Base-by-base conservation (phyloP, 2,888 invertebrate species). In the Julus scandinavius region DNA sequence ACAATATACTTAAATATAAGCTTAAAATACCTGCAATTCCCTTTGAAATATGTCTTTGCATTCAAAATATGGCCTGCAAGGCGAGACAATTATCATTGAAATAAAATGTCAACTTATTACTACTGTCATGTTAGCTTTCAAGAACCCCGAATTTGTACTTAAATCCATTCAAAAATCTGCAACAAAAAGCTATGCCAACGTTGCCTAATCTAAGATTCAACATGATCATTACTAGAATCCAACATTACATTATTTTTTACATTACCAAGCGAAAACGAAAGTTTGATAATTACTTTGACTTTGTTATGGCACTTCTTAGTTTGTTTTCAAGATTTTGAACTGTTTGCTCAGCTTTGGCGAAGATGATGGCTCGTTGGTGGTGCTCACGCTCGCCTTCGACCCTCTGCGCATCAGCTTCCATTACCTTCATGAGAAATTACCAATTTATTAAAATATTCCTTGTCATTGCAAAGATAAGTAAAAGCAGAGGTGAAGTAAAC, bases 341-440 rank as follows among this genome's bases (percentile, higher is more conserved):
- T 94, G 95, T 96, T 91, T 95, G 95, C 92, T 97, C 97, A 17
- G 97, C 95, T 29, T 95, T 94, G 90, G 96, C 96, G 92, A 96
- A 98, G 1, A 95, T 93, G n/a, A 94, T 94, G 0, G 97, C 96
- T 91, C 95, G 95, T 91, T 94, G 94, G 91, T 96, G 96, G 92
- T 98, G 98, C 91, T 97, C 97, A 11, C 96, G 94, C 89, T 97
- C 97, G 91, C 96, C 96, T 91, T 96, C 96, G 7, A 97, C 95
- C 92, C 97, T 98, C 91, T 97, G 95, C 91, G 95, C 96, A 92
- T 98, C 98, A 0, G 98, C 98, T 91, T 98, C 97, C 95, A 96
- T 97, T 45, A 98, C 91, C 92, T 92, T 88, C 72, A 89, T 17
- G 0, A 87, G 50, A n/a, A 40, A 86, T 49, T 54, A 58, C 15